Evolutionary conservation across 2,113 vertebrate species (phyloP).

Genomic region (Toxotes chatareus): DNA sequence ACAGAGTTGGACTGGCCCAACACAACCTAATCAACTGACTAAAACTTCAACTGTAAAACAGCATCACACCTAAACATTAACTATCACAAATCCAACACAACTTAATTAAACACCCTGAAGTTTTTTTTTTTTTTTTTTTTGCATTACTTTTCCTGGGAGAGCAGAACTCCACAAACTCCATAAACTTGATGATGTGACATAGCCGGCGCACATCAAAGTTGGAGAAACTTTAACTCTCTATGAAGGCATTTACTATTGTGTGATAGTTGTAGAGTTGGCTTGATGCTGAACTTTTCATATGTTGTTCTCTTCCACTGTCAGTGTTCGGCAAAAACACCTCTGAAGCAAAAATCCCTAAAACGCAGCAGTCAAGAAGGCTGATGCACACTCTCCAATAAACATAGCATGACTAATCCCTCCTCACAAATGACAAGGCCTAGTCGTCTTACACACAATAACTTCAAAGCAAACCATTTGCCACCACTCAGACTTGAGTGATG

Average conservation of each 20-base stretch:
- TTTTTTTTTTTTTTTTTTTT: no score
- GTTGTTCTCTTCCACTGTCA: conserved; percentile 18
- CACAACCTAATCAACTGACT: background rate
- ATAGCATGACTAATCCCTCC: conserved; percentile 72
- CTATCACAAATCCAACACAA: no score
- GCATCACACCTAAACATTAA: no score
- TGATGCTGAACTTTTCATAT: conserved; percentile 7
- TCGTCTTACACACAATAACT: conserved; percentile 63
- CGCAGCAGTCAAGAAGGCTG: conserved; percentile 56
- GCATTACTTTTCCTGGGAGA: no score
- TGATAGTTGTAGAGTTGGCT: background rate
- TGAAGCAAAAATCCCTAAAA: conserved; percentile 64
- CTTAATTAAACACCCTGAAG: no score
- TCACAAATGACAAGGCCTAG: conserved; percentile 64
- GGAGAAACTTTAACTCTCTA: conserved; percentile 1
- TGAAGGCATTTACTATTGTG: conserved; percentile 1
- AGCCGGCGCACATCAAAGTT: conserved; percentile 11
- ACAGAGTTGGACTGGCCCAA: background rate
- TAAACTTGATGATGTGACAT: background rate
- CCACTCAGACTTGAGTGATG: conserved; percentile 51
- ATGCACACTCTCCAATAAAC: conserved; percentile 62
- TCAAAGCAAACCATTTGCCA: conserved; percentile 70
- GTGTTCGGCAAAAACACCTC: conserved; percentile 37
- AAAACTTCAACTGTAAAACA: background rate
- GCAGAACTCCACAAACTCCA: no score